Percentiles rank a stretch among this genome's conserved stretches.
These are phyloP conservation scores for Dryomyza anilis DNA, from an alignment of 2,888 invertebrate species.

Conservation along the genomic window DNA sequence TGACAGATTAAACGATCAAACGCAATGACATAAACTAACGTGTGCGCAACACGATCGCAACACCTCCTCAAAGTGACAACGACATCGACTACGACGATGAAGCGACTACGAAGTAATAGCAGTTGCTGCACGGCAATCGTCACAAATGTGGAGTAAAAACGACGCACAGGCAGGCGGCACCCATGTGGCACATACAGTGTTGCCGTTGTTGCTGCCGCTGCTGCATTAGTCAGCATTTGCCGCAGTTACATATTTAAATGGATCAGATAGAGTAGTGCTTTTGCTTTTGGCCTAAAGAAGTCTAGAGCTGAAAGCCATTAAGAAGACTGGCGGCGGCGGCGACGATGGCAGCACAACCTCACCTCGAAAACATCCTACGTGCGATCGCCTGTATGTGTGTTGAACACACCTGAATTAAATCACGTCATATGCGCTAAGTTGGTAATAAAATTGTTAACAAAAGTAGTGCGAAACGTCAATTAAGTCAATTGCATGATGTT, in stretches of 20 bases:
- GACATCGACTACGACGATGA: not conserved
- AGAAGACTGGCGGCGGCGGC: not conserved
- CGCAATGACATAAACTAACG: conserved; percentile 19
- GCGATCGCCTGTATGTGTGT: not conserved
- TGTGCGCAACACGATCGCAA: conserved; percentile 10
- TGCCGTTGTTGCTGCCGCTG: too few species aligned
- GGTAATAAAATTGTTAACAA: not conserved
- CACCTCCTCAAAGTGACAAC: not conserved
- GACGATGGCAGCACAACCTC: conserved; percentile 10
- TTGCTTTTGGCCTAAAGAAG: conserved; percentile 8
- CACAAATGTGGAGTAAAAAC: conserved; percentile 17
- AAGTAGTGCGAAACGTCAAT: conserved; percentile 16
- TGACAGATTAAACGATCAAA: conserved; percentile 27
- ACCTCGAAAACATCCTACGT: conserved; percentile 25
- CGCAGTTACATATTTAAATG: conserved; percentile 22
- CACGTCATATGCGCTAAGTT: conserved; percentile 12
- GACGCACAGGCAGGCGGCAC: conserved; percentile 4
- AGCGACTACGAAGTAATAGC: not conserved
- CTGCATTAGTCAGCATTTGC: conserved; percentile 13
- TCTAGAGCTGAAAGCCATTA: conserved; percentile 5
- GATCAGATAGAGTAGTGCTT: not conserved
- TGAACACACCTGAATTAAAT: conserved; percentile 43
- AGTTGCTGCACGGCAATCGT: not conserved
- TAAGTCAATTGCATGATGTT: conserved; percentile 14
- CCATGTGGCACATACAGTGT: too few species aligned